Base-by-base conservation (phyloP, 2,888 invertebrate species). In the Lysandra coridon region DNA sequence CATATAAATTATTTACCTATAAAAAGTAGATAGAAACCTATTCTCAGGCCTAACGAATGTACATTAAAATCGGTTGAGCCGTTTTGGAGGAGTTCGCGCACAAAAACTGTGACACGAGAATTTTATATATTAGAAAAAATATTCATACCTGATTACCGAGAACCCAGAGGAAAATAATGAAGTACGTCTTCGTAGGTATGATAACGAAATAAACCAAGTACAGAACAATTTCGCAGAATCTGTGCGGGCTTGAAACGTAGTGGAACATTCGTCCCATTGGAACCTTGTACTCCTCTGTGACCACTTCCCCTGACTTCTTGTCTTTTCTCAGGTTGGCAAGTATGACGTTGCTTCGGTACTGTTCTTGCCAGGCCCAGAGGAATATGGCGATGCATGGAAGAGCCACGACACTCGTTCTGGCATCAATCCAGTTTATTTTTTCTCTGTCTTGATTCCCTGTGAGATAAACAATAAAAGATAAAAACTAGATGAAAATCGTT, bases 201-300 rank as follows among this genome's bases (percentile, higher is more conserved):
- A 98, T 90, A 1, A 96, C 82, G 12, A 96, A 89, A 23, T 97
- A 87, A 6, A 95, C 91, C 0, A 96, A 86, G 85, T 98, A 98
- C 88, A 98, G 95, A 0, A 96, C 83, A 37, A 98, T 95, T 89
- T 98, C 98, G 80, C 97, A 97, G 84, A 97, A 92, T 88, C 97
- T 96, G 85, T 99, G 97, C 0, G 99, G 98, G 80, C 97, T 97
- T 0, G 98, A 98, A 0, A 99, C 95, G 80, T 95, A 94, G 53
- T 97, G 95, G 87, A 98, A 99, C 89, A 97, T 95, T 78, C 97
- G 97, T 0, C 98, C 98, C 60, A 92, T 88, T 0, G 98, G 98
- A 83, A 98, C 91, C 81, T 96, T 95, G 88, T 99, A 97, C 23
- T 96, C 95, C 80, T 96, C 96, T 0, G 96, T 96, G 0, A 96